Percentiles rank a stretch among this genome's conserved stretches.
phyloP scores from a whole-genome alignment of 2,797 vertebrate genomes.

The Mormyrus hasselquistii region DNA sequence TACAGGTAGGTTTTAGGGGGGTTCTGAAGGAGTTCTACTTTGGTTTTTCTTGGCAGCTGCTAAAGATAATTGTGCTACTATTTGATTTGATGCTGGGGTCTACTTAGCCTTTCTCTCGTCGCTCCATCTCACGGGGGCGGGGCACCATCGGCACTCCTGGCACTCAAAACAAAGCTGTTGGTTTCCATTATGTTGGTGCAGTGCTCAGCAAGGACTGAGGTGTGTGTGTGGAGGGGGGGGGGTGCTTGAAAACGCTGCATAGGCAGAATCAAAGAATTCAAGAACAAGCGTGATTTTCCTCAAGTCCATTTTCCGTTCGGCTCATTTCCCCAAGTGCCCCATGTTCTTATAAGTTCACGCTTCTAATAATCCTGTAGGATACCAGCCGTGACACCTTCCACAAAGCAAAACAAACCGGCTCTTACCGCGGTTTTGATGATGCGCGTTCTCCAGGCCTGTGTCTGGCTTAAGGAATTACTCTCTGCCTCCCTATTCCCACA shows the following conservation, averaged over 20 bases:
- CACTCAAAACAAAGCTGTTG: not conserved
- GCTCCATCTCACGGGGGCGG: not conserved
- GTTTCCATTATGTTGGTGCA: not conserved
- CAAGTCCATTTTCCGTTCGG: not conserved
- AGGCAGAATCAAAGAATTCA: not conserved
- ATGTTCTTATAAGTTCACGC: not conserved
- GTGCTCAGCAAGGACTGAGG: not conserved
- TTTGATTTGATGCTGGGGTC: not conserved
- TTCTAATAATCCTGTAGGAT: not conserved
- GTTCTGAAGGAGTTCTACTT: not conserved
- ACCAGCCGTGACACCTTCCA: not conserved
- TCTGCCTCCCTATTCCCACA: conserved; percentile 42
- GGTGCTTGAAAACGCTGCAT: not conserved
- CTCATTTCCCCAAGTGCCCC: not conserved
- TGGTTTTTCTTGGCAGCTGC: not conserved
- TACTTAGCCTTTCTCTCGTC: not conserved
- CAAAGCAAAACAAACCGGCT: not conserved
- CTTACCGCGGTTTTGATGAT: conserved; percentile 12
- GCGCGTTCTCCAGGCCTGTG: conserved; percentile 7
- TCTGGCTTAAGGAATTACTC: conserved; percentile 22
- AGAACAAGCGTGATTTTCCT: not conserved
- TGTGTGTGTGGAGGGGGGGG: not conserved
- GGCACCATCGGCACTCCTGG: not conserved
- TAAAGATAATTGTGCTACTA: not conserved
- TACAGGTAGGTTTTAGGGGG: not conserved